phyloP scores from a whole-genome alignment of 2,113 vertebrate species.

The Sterrhoptilus dennistouni region DNA sequence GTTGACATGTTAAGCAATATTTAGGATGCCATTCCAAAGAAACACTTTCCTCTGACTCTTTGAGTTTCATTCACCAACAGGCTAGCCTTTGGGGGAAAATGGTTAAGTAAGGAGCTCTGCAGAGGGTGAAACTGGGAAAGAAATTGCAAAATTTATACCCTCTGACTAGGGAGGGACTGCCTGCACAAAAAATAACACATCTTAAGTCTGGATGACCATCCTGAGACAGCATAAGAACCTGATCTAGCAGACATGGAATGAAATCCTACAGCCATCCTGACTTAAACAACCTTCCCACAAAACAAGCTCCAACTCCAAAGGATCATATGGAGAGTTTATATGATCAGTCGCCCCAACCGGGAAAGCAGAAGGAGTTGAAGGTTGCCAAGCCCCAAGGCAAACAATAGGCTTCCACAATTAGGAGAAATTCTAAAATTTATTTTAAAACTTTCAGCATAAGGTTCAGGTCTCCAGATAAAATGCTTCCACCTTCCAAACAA shows the following conservation, averaged over 20 bases:
- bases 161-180: background rate
- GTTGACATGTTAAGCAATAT: background rate
- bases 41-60: background rate
- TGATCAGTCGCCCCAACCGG: background rate
- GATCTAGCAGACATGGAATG: background rate
- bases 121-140: background rate
- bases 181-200: background rate
- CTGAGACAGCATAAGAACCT: background rate
- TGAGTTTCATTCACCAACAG: accelerated
- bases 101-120: background rate
- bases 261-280: background rate
- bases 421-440: background rate
- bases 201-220: background rate
- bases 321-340: background rate
- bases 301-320: background rate
- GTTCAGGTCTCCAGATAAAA: background rate
- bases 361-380: background rate
- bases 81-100: background rate
- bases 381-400: background rate
- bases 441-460: background rate
- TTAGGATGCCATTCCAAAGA: background rate
- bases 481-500: background rate
- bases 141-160: background rate
- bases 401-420: background rate
- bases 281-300: background rate